These are phyloP conservation scores for Zaprionus vittiger DNA, from an alignment of 1,140 invertebrate species.

Conservation along the genomic window DNA sequence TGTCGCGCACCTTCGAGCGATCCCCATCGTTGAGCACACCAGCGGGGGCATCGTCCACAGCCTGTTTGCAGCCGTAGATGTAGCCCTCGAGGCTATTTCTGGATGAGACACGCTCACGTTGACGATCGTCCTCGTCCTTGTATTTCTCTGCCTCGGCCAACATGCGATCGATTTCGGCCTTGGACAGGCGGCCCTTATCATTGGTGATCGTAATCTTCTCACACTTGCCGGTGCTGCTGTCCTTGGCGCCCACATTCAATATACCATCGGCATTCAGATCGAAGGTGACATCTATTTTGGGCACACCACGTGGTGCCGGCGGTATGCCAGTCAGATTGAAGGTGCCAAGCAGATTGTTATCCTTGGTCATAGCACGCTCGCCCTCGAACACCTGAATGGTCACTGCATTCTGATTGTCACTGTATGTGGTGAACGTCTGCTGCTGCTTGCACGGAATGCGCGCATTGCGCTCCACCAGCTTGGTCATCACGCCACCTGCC, in stretches of 20 bases:
- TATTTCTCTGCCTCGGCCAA: slow-evolving; percentile 91
- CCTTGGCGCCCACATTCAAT: slow-evolving; percentile 91
- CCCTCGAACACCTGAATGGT: slow-evolving; percentile 91
- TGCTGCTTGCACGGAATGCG: slow-evolving; percentile 89
- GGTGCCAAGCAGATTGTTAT: slow-evolving; percentile 92
- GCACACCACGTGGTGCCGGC: slow-evolving; percentile 87
- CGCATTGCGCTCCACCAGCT: slow-evolving; percentile 88
- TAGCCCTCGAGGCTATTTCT: slow-evolving; percentile 94
- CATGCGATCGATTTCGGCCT: slow-evolving; percentile 97
- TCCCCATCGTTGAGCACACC: slow-evolving; percentile 88
- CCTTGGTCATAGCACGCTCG: slow-evolving; percentile 91
- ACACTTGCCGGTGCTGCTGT: slow-evolving; percentile 90
- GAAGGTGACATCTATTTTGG: slow-evolving; percentile 89
- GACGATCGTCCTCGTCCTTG: slow-evolving; percentile 88
- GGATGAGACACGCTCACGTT: slow-evolving; percentile 87
- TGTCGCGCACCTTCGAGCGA: slow-evolving; percentile 86
- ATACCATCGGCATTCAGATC: slow-evolving; percentile 93
- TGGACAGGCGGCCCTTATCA: slow-evolving; percentile 95
- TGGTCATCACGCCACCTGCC: slow-evolving; percentile 89
- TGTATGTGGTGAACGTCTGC: slow-evolving; percentile 88
- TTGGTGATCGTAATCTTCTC: slow-evolving; percentile 95
- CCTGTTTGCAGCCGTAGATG: slow-evolving; percentile 92
- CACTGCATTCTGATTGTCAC: slow-evolving; percentile 90
- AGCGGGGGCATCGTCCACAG: slow-evolving; percentile 88
- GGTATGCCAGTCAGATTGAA: slow-evolving; percentile 91